A percentile compares a stretch with the other conserved stretches of the same genome.
Evolutionary conservation across 2,888 invertebrate species (phyloP).

Genomic region (Zonitis immaculata): DNA sequence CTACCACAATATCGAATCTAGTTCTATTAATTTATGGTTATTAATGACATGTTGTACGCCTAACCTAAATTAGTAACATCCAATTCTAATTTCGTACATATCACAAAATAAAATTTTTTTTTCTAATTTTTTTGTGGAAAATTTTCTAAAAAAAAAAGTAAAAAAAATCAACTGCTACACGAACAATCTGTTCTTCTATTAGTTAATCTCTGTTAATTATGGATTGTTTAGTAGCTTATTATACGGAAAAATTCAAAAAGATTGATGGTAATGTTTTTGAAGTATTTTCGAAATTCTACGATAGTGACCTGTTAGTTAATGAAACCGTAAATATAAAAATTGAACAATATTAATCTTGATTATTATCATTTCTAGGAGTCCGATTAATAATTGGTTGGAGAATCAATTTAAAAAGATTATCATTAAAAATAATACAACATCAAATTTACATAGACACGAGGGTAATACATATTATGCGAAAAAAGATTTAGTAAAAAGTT

Average conservation of each 20-base stretch:
- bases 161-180: background rate
- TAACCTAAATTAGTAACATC: slow-evolving; percentile 1
- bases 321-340: background rate
- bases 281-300: slow-evolving; percentile 36
- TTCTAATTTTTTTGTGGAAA: background rate
- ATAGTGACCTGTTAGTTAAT: slow-evolving; percentile 35
- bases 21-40: background rate
- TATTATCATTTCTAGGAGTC: slow-evolving; percentile 35
- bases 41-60: background rate
- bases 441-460: slow-evolving; percentile 45
- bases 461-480: slow-evolving; percentile 59
- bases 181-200: background rate
- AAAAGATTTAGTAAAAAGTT: slow-evolving; percentile 52
- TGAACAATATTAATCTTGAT: background rate
- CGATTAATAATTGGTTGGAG: slow-evolving; percentile 42
- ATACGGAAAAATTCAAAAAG: slow-evolving; percentile 35
- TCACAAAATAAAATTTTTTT: background rate
- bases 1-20: too few species aligned
- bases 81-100: slow-evolving; percentile 1
- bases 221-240: slow-evolving; percentile 37
- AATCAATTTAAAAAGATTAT: slow-evolving; percentile 36
- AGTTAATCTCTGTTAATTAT: slow-evolving; percentile 17
- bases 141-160: background rate
- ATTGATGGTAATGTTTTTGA: slow-evolving; percentile 38
- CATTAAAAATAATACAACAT: slow-evolving; percentile 39